These are phyloP conservation scores for Musca domestica DNA, from an alignment of 1,140 invertebrate genomes.

Conservation along the genomic window DNA sequence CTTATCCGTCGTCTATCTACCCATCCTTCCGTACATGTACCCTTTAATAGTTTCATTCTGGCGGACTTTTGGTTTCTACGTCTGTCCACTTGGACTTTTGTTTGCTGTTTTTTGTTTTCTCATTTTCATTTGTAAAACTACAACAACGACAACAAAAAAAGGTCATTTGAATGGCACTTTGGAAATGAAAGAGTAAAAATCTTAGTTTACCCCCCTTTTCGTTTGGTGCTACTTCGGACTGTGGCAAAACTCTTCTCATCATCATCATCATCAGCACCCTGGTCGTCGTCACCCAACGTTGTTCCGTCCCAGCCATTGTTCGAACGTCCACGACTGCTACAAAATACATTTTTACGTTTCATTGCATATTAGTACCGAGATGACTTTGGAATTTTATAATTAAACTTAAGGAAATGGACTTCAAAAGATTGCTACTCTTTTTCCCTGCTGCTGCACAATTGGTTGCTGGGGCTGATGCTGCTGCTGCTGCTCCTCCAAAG, in stretches of 20 bases:
- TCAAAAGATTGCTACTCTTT: conserved; percentile 3
- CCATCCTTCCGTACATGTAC: neutral
- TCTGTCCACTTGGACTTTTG: neutral
- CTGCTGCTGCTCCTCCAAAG: neutral
- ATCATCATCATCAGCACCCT: no score
- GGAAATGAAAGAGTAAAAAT: no score
- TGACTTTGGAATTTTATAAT: conserved; percentile 17
- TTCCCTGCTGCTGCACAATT: neutral
- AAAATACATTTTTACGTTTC: conserved; percentile 6
- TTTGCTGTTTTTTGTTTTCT: neutral
- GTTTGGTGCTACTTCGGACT: no score
- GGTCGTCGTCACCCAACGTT: no score
- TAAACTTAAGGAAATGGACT: conserved; percentile 12
- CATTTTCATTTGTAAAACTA: no score
- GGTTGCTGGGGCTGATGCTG: neutral
- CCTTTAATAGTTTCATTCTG: neutral
- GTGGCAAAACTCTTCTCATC: no score
- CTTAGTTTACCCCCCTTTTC: no score
- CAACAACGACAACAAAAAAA: neutral
- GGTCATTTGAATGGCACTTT: conserved; percentile 11
- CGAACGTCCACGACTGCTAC: neutral
- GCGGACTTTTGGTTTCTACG: no score
- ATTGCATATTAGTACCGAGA: conserved; percentile 13
- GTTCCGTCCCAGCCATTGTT: neutral
- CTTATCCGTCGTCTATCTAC: no score